Conservation (phyloP, 2,113 vertebrate species). For the Suncus etruscus region DNA sequence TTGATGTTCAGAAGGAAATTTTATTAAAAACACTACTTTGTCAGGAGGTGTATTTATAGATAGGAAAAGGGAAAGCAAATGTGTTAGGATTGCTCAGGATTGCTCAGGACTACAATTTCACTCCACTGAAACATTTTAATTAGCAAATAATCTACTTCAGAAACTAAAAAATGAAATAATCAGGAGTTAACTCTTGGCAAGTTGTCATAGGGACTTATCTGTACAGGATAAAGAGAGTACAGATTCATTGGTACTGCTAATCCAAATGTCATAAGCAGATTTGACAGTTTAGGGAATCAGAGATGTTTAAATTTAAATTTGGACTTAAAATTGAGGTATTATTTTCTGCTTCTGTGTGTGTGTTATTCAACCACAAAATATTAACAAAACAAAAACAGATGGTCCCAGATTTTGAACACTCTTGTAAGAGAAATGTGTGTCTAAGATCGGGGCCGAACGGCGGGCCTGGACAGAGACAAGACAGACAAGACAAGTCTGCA, state of each 20-base stretch:
- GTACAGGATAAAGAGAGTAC: not conserved
- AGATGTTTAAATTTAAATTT: not conserved
- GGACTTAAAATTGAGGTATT: not conserved
- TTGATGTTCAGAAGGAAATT: slow-evolving; percentile 22
- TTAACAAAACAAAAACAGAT: not conserved
- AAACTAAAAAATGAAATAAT: slow-evolving; percentile 48
- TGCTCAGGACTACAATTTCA: not conserved
- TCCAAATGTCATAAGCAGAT: slow-evolving; percentile 5
- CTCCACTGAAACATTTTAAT: not conserved
- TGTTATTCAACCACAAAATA: not conserved
- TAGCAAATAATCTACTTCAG: slow-evolving; percentile 42
- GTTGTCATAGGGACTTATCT: not conserved
- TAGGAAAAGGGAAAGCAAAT: not conserved
- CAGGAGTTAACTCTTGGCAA: slow-evolving; percentile 9
- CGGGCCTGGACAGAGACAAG: no score
- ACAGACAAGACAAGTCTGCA: no score
- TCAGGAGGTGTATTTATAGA: slow-evolving; percentile 42
- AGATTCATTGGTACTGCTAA: not conserved
- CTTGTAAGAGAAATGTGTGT: not conserved
- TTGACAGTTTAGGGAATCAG: not conserved
- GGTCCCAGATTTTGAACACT: not conserved
- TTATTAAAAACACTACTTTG: slow-evolving; percentile 3
- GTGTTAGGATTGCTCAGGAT: no score
- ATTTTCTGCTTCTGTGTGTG: not conserved
- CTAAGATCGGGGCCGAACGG: no score